Percentiles rank a stretch among this genome's conserved stretches.
Evolutionary conservation across 2,797 vertebrate genomes (phyloP).

Genomic region (Neopelma chrysocephalum): DNA sequence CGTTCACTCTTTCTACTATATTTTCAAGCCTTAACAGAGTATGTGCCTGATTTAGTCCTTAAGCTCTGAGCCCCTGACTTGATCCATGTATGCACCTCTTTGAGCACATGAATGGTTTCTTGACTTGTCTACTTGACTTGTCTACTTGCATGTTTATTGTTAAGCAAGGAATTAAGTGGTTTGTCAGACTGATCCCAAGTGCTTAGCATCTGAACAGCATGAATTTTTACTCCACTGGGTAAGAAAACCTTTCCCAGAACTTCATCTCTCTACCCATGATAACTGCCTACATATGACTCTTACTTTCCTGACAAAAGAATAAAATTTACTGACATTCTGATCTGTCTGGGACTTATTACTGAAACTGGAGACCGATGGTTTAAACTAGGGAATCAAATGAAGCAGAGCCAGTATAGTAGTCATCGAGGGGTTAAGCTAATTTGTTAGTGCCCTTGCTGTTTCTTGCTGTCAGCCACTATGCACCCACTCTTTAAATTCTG

Average conservation of each 20-base stretch:
- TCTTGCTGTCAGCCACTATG: neutral
- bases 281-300: neutral
- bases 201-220: constrained; percentile 15
- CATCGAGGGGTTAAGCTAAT: constrained; percentile 16
- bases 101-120: constrained; percentile 20
- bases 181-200: constrained; percentile 38
- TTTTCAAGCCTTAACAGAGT: neutral
- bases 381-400: neutral
- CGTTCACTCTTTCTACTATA: neutral
- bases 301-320: neutral
- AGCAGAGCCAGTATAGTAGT: neutral
- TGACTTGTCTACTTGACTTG: constrained; percentile 45
- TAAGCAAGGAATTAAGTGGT: constrained; percentile 2
- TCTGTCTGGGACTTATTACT: neutral
- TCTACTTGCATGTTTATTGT: constrained; percentile 1
- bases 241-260: neutral
- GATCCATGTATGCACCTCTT: neutral
- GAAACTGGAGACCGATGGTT: neutral
- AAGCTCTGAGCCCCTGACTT: neutral
- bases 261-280: neutral
- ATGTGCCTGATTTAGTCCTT: neutral
- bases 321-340: neutral
- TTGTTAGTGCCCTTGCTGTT: constrained; percentile 8
- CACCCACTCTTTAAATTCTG: constrained; percentile 31
- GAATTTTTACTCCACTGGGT: neutral